A percentile compares a stretch with the other conserved stretches of the same genome.
phyloP scores from a whole-genome alignment of 1,140 invertebrate species.

The Sminthurinus signatus region DNA sequence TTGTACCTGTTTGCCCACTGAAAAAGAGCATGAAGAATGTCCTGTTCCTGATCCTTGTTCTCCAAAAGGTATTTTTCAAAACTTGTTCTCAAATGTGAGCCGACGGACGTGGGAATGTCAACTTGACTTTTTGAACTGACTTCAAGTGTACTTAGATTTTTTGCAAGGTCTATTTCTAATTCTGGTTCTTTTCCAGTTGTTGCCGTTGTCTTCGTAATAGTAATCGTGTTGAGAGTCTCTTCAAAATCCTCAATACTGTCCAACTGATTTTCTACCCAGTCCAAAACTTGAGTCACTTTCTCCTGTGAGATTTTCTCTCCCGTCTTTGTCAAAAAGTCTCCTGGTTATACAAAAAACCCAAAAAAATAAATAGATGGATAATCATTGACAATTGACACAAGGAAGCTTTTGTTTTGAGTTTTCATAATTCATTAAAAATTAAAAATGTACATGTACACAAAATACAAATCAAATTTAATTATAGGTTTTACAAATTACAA shows the following conservation, averaged over 20 bases:
- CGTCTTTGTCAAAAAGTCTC: slow-evolving; percentile 17
- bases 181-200: slow-evolving; percentile 44
- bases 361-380: too few relatives aligned
- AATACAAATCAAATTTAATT: background rate
- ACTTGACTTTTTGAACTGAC: slow-evolving; percentile 52
- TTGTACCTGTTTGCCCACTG: slow-evolving; percentile 56
- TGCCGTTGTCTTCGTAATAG: slow-evolving; percentile 47
- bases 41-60: slow-evolving; percentile 30
- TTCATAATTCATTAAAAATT: too few relatives aligned
- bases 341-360: background rate
- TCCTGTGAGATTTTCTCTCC: slow-evolving; percentile 34
- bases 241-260: slow-evolving; percentile 48
- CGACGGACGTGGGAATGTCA: slow-evolving; percentile 47
- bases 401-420: too few relatives aligned
- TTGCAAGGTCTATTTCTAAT: slow-evolving; percentile 45
- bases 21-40: slow-evolving; percentile 51
- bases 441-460: too few relatives aligned
- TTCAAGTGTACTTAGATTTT: slow-evolving; percentile 50
- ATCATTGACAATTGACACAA: too few relatives aligned
- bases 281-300: slow-evolving; percentile 51
- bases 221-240: slow-evolving; percentile 47
- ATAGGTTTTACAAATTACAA: background rate
- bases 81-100: slow-evolving; percentile 46
- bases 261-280: slow-evolving; percentile 50
- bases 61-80: slow-evolving; percentile 49